phyloP scores from a whole-genome alignment of 1,140 invertebrate species.

The Globodera rostochiensis region DNA sequence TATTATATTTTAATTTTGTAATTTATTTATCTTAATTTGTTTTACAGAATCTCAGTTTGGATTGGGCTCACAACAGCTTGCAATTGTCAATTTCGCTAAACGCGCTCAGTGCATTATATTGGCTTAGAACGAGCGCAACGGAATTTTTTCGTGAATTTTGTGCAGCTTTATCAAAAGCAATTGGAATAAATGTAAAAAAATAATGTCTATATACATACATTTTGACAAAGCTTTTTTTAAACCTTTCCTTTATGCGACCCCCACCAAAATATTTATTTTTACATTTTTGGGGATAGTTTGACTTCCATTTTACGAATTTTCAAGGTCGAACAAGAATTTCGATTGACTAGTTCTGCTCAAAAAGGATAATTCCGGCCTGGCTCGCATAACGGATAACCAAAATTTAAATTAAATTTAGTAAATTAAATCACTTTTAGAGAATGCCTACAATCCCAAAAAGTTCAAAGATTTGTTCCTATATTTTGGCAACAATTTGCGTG shows the following conservation, averaged over 20 bases:
- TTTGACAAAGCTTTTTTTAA: too few species aligned
- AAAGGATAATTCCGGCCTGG: too few species aligned
- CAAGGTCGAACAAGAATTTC: too few species aligned
- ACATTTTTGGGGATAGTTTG: too few species aligned
- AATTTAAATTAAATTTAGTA: not conserved
- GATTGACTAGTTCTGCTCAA: too few species aligned
- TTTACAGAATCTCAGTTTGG: slow-evolving; percentile 10
- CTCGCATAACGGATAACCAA: too few species aligned
- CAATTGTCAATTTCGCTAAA: slow-evolving; percentile 28
- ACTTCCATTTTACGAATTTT: too few species aligned
- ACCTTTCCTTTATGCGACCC: too few species aligned
- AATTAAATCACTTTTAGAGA: not conserved
- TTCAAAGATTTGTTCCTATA: slow-evolving; percentile 8
- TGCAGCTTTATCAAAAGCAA: not conserved
- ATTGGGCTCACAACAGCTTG: slow-evolving; percentile 21
- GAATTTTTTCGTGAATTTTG: slow-evolving; percentile 13
- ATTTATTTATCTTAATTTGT: not conserved
- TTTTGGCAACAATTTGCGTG: not conserved
- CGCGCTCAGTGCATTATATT: slow-evolving; percentile 4
- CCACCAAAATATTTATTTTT: too few species aligned
- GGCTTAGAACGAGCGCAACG: slow-evolving; percentile 2
- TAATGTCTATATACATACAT: not conserved
- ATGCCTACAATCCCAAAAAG: not conserved
- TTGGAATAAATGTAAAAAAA: slow-evolving; percentile 14
- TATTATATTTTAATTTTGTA: too few species aligned